Conservation (phyloP, 2,113 vertebrate species). For the Heptranchias perlo region DNA sequence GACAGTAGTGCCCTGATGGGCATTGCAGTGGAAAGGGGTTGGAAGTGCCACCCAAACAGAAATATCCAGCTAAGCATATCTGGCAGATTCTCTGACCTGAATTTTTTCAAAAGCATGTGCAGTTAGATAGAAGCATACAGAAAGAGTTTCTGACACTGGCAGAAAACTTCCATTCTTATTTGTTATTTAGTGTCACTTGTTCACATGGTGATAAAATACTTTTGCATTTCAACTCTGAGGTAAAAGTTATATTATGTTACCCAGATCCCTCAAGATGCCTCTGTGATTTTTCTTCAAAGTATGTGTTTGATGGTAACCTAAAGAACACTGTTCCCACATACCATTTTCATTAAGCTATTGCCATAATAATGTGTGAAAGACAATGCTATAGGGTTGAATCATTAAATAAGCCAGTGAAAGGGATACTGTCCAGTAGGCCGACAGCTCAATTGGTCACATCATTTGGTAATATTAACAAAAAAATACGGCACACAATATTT, state of each 20-base stretch:
- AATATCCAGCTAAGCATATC: background rate
- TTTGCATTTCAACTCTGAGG: background rate
- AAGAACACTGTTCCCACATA: no score
- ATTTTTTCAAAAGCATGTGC: background rate
- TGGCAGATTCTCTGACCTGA: slow-evolving; percentile 6
- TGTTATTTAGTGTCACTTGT: background rate
- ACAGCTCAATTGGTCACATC: no score
- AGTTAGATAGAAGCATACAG: slow-evolving; percentile 1
- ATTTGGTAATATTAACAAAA: background rate
- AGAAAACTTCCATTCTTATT: background rate
- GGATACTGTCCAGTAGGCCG: no score
- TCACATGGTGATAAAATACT: background rate
- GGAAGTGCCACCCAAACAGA: slow-evolving; percentile 6
- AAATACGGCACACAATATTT: background rate
- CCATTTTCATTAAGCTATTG: no score
- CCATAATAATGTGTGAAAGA: no score
- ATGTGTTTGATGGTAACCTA: no score
- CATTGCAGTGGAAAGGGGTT: background rate
- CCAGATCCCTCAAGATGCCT: no score
- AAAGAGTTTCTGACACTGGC: background rate
- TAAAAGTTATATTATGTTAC: no score
- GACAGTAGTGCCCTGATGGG: background rate
- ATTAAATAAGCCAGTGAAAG: no score
- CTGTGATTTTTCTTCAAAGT: no score
- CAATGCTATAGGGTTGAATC: no score